Percentiles rank a stretch among this genome's conserved stretches.
These are phyloP conservation scores for Trachelus tabidus DNA, from an alignment of 2,888 invertebrate species.

Conservation along the genomic window DNA sequence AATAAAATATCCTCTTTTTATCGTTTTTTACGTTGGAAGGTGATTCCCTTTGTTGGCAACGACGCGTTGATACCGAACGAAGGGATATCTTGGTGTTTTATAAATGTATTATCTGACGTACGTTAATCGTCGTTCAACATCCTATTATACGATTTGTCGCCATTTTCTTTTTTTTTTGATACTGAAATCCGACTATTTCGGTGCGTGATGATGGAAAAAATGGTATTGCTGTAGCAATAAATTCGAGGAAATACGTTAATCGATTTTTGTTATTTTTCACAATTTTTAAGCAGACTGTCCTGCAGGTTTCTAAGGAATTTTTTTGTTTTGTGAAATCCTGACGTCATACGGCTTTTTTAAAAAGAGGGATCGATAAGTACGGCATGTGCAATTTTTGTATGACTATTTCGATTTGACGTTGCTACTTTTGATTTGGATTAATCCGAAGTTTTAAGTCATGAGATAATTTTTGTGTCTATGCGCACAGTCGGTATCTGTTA, in stretches of 20 bases:
- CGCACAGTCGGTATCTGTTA: not conserved
- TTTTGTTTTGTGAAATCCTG: too few relatives aligned
- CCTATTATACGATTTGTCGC: too few relatives aligned
- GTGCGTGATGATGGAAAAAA: too few relatives aligned
- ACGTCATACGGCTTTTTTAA: too few relatives aligned
- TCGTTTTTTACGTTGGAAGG: not conserved
- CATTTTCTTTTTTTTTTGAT: too few relatives aligned
- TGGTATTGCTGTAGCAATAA: too few relatives aligned
- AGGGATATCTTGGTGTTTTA: not conserved
- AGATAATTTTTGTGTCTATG: not conserved
- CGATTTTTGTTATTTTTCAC: too few relatives aligned
- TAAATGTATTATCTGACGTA: not conserved
- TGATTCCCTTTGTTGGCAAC: not conserved
- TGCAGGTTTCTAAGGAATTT: too few relatives aligned
- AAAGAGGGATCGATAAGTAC: not conserved
- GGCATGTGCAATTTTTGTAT: not conserved
- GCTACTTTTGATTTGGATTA: not conserved
- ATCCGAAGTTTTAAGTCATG: not conserved
- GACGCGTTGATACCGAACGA: not conserved
- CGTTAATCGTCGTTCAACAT: not conserved
- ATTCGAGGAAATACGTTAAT: too few relatives aligned
- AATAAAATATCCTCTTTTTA: not conserved
- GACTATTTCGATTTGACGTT: not conserved
- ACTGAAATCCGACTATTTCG: too few relatives aligned
- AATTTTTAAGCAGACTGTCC: too few relatives aligned